Evolutionary conservation across 1,140 invertebrate genomes (phyloP).

Genomic region (Adoxophyes honmai): DNA sequence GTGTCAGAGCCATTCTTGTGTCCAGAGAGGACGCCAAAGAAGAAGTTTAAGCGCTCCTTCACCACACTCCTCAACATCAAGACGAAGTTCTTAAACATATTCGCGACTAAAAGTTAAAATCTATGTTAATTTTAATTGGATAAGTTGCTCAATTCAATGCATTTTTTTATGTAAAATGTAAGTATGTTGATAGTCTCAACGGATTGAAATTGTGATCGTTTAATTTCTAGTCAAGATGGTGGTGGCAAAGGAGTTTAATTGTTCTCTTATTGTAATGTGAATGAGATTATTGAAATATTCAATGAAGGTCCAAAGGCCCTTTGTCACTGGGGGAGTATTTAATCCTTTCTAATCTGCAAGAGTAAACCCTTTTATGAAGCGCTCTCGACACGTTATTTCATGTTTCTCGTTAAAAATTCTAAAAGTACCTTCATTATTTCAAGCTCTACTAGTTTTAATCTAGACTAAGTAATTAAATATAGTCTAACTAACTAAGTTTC

Average conservation of each 20-base stretch:
- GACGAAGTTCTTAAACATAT: slow-evolving; percentile 67
- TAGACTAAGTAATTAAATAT: too few relatives aligned
- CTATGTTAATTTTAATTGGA: slow-evolving; percentile 26
- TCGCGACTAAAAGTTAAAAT: slow-evolving; percentile 62
- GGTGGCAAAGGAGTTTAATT: slow-evolving; percentile 5
- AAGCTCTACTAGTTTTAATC: too few relatives aligned
- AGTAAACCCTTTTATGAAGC: slow-evolving; percentile 2
- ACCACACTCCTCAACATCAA: slow-evolving; percentile 67
- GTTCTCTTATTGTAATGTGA: slow-evolving; percentile 9
- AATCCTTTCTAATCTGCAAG: slow-evolving; percentile 4
- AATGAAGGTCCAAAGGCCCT: slow-evolving; percentile 9
- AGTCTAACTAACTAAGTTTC: too few relatives aligned
- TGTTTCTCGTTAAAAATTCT: too few relatives aligned
- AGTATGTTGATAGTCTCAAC: slow-evolving; percentile 18
- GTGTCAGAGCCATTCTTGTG: slow-evolving; percentile 62
- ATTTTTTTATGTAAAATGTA: slow-evolving; percentile 46
- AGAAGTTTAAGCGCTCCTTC: slow-evolving; percentile 68
- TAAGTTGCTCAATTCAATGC: slow-evolving; percentile 70
- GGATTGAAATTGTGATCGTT: slow-evolving; percentile 19
- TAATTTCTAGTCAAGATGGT: slow-evolving; percentile 29
- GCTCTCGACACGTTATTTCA: not conserved
- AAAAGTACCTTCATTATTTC: too few relatives aligned
- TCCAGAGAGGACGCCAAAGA: slow-evolving; percentile 53
- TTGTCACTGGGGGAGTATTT: not conserved
- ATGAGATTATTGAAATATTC: slow-evolving; percentile 11